Conservation (phyloP, 2,797 vertebrate genomes). For the Ambastaia sidthimunki region DNA sequence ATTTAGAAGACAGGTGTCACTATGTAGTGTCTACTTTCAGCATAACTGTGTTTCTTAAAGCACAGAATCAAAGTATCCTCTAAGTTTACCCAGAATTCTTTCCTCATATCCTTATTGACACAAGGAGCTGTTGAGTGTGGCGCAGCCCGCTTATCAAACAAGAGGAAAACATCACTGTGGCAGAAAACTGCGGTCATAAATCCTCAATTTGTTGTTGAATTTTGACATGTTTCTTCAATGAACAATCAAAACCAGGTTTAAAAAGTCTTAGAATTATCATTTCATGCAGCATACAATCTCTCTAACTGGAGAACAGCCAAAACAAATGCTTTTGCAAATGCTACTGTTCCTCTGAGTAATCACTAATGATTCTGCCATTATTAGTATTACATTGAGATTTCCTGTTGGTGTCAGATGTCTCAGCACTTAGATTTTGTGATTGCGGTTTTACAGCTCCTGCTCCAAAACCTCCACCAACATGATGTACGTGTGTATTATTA, state of each 20-base stretch:
- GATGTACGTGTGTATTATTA: background rate
- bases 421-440: background rate
- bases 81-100: slow-evolving; percentile 31
- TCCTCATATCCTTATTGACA: slow-evolving; percentile 56
- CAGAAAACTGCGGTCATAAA: slow-evolving; percentile 21
- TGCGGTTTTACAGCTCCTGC: background rate
- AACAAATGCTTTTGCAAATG: background rate
- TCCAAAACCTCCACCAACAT: background rate
- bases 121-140: slow-evolving; percentile 32
- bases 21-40: slow-evolving; percentile 25
- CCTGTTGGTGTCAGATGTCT: slow-evolving; percentile 20
- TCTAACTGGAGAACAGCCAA: background rate
- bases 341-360: background rate
- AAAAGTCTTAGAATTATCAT: background rate
- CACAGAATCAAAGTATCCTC: slow-evolving; percentile 43
- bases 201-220: slow-evolving; percentile 7
- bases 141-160: slow-evolving; percentile 56
- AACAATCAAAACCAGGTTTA: background rate
- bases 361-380: slow-evolving; percentile 31
- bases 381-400: slow-evolving; percentile 22
- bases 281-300: background rate
- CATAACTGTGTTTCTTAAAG: background rate
- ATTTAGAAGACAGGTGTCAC: background rate
- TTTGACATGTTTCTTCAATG: background rate
- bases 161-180: slow-evolving; percentile 7